phyloP scores from a whole-genome alignment of 2,113 vertebrate genomes.

The Polypterus bichir region DNA sequence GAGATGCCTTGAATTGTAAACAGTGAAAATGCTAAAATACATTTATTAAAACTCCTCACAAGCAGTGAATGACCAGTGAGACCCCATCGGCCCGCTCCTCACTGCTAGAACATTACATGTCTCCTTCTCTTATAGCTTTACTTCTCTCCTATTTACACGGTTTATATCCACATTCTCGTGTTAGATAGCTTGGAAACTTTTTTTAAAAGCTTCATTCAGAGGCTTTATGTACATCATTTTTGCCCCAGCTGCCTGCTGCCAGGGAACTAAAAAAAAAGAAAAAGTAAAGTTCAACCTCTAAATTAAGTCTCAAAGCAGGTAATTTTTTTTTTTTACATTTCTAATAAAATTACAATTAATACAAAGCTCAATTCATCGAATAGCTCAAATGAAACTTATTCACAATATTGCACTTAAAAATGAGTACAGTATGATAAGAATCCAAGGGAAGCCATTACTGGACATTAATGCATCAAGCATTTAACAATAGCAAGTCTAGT shows the following conservation, averaged over 20 bases:
- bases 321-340: slow-evolving; percentile 14
- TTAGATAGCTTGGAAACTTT: slow-evolving; percentile 24
- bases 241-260: slow-evolving; percentile 62
- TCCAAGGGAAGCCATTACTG: slow-evolving; percentile 42
- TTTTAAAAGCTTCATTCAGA: slow-evolving; percentile 48
- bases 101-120: slow-evolving; percentile 34
- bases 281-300: slow-evolving; percentile 25
- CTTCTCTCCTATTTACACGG: slow-evolving; percentile 54
- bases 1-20: slow-evolving; percentile 73
- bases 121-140: slow-evolving; percentile 49
- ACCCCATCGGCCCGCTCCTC: slow-evolving; percentile 25
- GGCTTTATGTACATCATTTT: slow-evolving; percentile 61
- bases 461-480: slow-evolving; percentile 56
- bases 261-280: slow-evolving; percentile 38
- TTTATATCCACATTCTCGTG: slow-evolving; percentile 39
- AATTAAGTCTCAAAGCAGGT: slow-evolving; percentile 50
- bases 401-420: slow-evolving; percentile 87
- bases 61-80: slow-evolving; percentile 46
- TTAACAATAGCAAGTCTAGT: slow-evolving; percentile 62
- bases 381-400: slow-evolving; percentile 37
- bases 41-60: slow-evolving; percentile 51
- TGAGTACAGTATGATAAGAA: slow-evolving; percentile 43
- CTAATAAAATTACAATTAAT: slow-evolving; percentile 50
- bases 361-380: slow-evolving; percentile 44
- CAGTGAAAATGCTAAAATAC: slow-evolving; percentile 60